A percentile compares a stretch with the other conserved stretches of the same genome.
Conservation (phyloP, 35 echinoderm and acorn worm species). For the Anneissia japonica region DNA sequence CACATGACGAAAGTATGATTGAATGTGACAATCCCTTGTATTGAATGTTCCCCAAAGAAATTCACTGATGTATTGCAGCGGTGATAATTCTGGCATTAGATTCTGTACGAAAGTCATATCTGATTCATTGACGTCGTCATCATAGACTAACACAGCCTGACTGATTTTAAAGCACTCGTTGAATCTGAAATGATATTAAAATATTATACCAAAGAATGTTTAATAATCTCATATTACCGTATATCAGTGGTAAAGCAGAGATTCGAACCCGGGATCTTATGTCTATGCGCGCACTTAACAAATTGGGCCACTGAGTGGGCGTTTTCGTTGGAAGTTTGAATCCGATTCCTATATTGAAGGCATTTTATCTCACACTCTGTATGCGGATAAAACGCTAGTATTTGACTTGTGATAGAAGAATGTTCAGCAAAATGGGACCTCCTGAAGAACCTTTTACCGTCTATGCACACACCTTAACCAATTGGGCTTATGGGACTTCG, state of each 20-base stretch:
- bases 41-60: neutral
- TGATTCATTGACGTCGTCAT: neutral
- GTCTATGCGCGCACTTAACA: too few species aligned
- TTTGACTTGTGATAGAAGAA: too few species aligned
- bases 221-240: neutral
- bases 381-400: too few species aligned
- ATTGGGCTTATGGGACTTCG: too few species aligned
- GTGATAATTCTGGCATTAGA: neutral
- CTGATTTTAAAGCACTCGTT: neutral
- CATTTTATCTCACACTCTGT: too few species aligned
- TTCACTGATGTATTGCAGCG: neutral
- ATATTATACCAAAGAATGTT: neutral
- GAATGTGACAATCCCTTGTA: neutral
- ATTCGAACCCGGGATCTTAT: too few species aligned
- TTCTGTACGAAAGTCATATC: neutral
- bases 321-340: too few species aligned
- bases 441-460: too few species aligned
- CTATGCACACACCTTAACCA: too few species aligned
- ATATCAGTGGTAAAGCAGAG: neutral
- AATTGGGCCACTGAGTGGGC: too few species aligned
- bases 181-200: neutral
- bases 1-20: constrained; percentile 7
- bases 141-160: neutral
- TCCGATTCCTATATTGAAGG: too few species aligned
- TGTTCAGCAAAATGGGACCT: too few species aligned